Evolutionary conservation across 2,797 vertebrate genomes (phyloP).

Genomic region (Aplochiton taeniatus): DNA sequence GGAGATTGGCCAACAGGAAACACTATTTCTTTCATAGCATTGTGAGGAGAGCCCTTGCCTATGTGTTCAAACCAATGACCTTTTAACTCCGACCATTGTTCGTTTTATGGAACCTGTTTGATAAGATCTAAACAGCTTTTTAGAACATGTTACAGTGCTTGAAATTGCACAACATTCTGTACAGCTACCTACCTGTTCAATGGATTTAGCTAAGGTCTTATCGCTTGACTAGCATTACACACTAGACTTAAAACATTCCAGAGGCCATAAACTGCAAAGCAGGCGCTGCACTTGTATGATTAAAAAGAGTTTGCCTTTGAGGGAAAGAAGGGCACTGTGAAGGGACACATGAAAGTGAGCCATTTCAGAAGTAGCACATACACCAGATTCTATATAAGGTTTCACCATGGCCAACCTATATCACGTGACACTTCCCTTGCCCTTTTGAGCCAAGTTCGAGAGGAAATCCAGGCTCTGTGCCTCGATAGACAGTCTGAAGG

Average conservation of each 20-base stretch:
- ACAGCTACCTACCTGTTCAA: too few species aligned
- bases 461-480: constrained; percentile 57
- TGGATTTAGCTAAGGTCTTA: not conserved
- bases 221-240: not conserved
- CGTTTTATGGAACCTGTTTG: constrained; percentile 5
- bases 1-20: too few species aligned
- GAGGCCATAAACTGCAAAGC: constrained; percentile 19
- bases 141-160: not conserved
- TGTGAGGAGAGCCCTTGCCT: not conserved
- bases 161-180: not conserved
- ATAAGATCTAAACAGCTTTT: not conserved
- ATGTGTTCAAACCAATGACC: constrained; percentile 4
- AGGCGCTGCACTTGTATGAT: constrained; percentile 18
- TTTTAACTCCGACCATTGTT: constrained; percentile 4
- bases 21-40: not conserved
- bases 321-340: constrained; percentile 16
- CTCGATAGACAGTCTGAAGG: constrained; percentile 54
- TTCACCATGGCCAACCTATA: constrained; percentile 60
- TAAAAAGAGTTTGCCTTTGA: constrained; percentile 18
- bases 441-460: constrained; percentile 55
- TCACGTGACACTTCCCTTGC: constrained; percentile 61
- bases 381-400: constrained; percentile 64
- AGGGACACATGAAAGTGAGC: constrained; percentile 37
- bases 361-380: constrained; percentile 60
- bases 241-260: not conserved